Evolutionary conservation across 2,113 vertebrate genomes (phyloP).

Genomic region (Corythoichthys intestinalis): DNA sequence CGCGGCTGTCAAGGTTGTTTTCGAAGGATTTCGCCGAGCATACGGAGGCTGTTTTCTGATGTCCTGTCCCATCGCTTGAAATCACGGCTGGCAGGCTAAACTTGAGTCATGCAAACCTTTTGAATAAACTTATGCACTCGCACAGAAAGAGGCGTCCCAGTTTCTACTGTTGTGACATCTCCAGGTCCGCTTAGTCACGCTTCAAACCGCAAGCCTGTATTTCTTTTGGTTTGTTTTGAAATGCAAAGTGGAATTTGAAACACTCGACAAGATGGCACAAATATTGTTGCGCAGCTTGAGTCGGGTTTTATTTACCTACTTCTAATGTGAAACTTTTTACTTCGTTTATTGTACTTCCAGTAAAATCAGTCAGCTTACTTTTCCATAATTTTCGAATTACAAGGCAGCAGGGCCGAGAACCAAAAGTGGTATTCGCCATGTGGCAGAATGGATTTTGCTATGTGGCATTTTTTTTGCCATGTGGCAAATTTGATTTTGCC

Average conservation of each 20-base stretch:
- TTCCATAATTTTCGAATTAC: too few relatives aligned
- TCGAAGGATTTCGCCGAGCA: background rate
- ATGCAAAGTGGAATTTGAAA: conserved; percentile 22
- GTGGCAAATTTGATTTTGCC: too few relatives aligned
- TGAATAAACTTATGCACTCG: background rate
- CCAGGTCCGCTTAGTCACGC: conserved; percentile 32
- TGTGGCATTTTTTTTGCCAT: too few relatives aligned
- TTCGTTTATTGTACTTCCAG: conserved; percentile 2
- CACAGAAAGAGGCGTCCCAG: conserved; percentile 17
- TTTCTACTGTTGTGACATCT: conserved; percentile 23
- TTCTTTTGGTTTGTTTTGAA: background rate
- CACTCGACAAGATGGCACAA: conserved; percentile 38
- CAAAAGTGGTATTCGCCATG: too few relatives aligned
- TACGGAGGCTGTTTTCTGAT: conserved; percentile 11
- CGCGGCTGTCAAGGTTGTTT: conserved; percentile 1
- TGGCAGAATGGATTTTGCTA: too few relatives aligned
- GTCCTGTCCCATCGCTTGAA: background rate
- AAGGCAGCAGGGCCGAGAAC: too few relatives aligned
- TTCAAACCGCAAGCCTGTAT: background rate
- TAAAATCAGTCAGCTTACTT: too few relatives aligned
- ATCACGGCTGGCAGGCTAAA: background rate
- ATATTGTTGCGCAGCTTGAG: conserved; percentile 37
- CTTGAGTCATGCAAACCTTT: conserved; percentile 7
- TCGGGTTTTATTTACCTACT: conserved; percentile 40
- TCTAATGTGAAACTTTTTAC: conserved; percentile 17